Base-by-base conservation (phyloP, 2,797 vertebrate genomes). In the Anas bernieri region DNA sequence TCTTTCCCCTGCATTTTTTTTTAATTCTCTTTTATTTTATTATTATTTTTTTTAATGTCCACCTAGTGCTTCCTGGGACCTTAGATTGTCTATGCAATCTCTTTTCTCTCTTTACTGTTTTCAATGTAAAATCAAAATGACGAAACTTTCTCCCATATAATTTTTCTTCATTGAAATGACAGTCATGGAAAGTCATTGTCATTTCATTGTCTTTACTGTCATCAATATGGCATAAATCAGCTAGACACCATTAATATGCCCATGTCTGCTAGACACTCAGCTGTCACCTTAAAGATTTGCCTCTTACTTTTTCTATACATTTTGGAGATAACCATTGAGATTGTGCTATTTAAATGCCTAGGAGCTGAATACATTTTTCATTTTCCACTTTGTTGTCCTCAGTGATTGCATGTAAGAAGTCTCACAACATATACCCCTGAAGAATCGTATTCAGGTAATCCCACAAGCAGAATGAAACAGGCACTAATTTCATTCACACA, bases 201-300 rank as follows among this genome's bases (percentile, higher is more conserved):
- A 35, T 85, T 93, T 89, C 35, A 63, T 85, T 96, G 58, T 86
- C 66, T 96, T 90, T 79, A 7, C 37, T 94, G 78, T 74, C 67
- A 90, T 86, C 63, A 67, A 2, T 33, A 48, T 45, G n/a, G 18
- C 48, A 63, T 91, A 92, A 88, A 81, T 93, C 62, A 83, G 59
- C 93, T 76, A 73, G 46, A 37, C 12, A 69, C 59, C 21, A 7
- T 81, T 77, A 62, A 88, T 88, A 18, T 55, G 5, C 28, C 50
- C n/a, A 61, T 88, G 35, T 78, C 63, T 86, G 33, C 43, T 68
- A 86, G 64, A 72, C 30, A 33, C n/a, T 55, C 48, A 50, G 28
- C 76, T 80, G 39, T 73, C 62, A 56, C 74, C 93, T 86, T 92
- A 37, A 64, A 68, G 56, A 55, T 64, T 25, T 31, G 33, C 84